Evolutionary conservation across 2,888 invertebrate genomes (phyloP).

Genomic region (Phalera bucephala): DNA sequence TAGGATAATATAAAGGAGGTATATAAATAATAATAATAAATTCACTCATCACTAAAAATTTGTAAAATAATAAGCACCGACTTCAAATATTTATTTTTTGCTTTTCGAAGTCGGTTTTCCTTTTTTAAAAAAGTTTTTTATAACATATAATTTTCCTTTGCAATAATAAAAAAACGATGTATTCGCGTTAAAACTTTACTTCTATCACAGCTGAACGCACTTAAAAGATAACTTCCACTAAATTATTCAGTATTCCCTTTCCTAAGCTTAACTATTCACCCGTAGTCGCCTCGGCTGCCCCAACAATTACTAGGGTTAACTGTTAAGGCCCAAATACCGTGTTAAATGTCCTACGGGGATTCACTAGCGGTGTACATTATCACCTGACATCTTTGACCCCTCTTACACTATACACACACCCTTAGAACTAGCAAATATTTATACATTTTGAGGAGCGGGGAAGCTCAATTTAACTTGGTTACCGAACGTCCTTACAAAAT

Average conservation of each 20-base stretch:
- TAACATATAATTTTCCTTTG: no score
- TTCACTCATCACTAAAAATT: no score
- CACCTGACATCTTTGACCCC: constrained; percentile 63
- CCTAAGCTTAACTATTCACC: constrained; percentile 38
- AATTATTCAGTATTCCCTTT: constrained; percentile 29
- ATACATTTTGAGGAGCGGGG: constrained; percentile 3
- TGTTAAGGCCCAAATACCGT: constrained; percentile 68
- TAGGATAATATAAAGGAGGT: no score
- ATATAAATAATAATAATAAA: no score
- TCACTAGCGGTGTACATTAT: constrained; percentile 58
- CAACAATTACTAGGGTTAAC: constrained; percentile 73
- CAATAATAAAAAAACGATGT: no score
- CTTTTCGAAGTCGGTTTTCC: no score
- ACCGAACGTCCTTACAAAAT: constrained; percentile 40
- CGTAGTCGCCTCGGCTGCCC: constrained; percentile 56
- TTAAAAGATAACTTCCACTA: constrained; percentile 28
- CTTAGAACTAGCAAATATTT: constrained; percentile 2
- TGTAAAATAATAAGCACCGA: no score
- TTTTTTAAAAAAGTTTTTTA: no score
- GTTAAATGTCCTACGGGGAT: constrained; percentile 70
- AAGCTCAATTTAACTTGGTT: constrained; percentile 13
- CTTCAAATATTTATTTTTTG: no score
- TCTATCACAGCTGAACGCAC: no score
- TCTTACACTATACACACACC: constrained; percentile 27
- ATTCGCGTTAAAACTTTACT: no score